Base-by-base conservation (phyloP, 92 coral and sea anemone species). In the Porites lobata region DNA sequence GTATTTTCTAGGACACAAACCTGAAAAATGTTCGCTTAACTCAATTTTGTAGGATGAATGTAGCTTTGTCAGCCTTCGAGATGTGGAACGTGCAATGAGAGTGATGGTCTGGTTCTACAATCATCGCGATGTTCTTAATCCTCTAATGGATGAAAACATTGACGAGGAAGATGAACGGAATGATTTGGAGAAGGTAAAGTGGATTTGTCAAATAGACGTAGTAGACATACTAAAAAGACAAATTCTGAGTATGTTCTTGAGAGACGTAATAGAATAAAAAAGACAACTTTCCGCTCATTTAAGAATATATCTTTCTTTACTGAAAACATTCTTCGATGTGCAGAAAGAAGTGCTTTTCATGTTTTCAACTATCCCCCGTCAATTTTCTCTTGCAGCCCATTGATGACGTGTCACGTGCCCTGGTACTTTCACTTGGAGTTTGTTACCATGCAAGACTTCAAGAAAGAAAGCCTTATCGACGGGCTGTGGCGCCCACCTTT, bases 51-150 rank as follows among this genome's bases (percentile, higher is more conserved):
- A 96, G 99, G 93, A 96, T 63, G 99, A 96, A 59, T 96, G 97
- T 72, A 96, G 98, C 85, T 96, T 96, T 66, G 98, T 96, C 56
- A 96, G 98, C 59, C 91, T 96, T 80, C 98, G 98, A 67, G 98
- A 96, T 69, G 98, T 96, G 3, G 98, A 96, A 72, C 95, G 98
- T 26, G 93, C 98, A 21, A 94, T 96, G 98, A 90, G 80, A 29
- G 98, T 96, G 29, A 90, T 94, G 94, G 89, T 90, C 14, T 96
- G 98, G 98, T 94, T 96, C 88, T 94, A 94, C 80, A 71, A 89
- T 15, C 94, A 92, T 87, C 91, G 82, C 5, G 67, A 87, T 15
- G 94, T 76, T 65, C 84, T 96, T 69, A 50, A 70, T 24, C 87
- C 88, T 8, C 80, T 90, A 56, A 82, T 92, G 90, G 88, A 82